Percentiles rank a stretch among this genome's conserved stretches.
Evolutionary conservation across 2,113 vertebrate genomes (phyloP).

Genomic region (Bombycilla garrulus): DNA sequence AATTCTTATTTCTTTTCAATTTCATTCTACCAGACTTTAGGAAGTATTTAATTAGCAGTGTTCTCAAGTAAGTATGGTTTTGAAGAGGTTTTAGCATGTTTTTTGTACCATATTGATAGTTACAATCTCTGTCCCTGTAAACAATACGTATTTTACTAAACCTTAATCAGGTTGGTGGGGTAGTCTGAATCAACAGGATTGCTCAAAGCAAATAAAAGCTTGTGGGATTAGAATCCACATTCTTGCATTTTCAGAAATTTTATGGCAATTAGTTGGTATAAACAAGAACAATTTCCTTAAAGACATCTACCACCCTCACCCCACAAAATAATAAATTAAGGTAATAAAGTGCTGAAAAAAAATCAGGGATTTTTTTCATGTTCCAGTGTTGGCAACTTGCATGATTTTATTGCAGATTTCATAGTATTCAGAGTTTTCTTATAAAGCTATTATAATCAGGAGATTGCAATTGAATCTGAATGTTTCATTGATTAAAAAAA

Average conservation of each 20-base stretch:
- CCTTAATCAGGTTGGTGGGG: neutral
- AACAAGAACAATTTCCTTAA: neutral
- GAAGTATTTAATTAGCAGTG: neutral
- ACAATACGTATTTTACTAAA: neutral
- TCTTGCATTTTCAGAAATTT: neutral
- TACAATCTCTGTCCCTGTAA: neutral
- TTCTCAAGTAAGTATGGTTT: neutral
- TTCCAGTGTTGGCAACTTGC: neutral
- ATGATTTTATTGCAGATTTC: neutral
- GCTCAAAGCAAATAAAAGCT: neutral
- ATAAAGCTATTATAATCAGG: neutral
- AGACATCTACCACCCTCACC: neutral
- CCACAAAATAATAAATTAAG: neutral
- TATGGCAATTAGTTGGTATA: neutral
- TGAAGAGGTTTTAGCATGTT: neutral
- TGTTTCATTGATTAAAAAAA: neutral
- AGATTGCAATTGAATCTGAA: neutral
- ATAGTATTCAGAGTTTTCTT: neutral
- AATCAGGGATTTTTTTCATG: neutral
- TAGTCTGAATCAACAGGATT: neutral
- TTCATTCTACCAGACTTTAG: neutral
- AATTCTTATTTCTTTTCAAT: neutral
- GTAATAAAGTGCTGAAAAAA: neutral
- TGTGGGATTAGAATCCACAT: neutral
- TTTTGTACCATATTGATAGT: neutral